phyloP scores from a whole-genome alignment of 2,888 invertebrate genomes.

The Lepidocyrtoides sp. region DNA sequence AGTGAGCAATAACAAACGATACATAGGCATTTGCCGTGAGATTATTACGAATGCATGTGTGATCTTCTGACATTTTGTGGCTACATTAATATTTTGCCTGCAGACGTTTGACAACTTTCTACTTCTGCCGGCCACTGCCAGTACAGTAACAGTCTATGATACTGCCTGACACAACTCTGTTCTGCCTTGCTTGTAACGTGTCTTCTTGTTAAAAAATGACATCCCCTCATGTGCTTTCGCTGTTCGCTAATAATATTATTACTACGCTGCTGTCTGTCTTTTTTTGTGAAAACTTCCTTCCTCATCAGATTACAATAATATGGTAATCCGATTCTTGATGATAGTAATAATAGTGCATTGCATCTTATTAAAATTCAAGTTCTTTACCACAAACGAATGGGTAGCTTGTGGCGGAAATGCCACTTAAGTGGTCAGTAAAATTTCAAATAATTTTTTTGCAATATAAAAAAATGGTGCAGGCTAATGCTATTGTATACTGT shows the following conservation, averaged over 20 bases:
- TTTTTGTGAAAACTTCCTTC: constrained; percentile 23
- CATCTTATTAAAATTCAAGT: constrained; percentile 38
- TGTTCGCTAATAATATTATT: constrained; percentile 33
- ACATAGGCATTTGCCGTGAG: no score
- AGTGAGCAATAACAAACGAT: no score
- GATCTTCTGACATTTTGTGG: constrained; percentile 60
- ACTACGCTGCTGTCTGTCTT: not conserved
- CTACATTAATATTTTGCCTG: constrained; percentile 33
- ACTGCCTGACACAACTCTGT: no score
- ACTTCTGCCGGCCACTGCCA: constrained; percentile 63
- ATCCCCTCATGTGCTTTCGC: constrained; percentile 53
- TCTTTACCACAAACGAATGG: not conserved
- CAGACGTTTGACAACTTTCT: constrained; percentile 79
- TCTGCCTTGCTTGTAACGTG: not conserved
- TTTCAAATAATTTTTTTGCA: not conserved
- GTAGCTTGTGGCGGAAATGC: not conserved
- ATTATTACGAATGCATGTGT: constrained; percentile 70
- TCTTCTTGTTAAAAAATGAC: constrained; percentile 57
- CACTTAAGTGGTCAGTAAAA: not conserved
- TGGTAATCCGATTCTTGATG: not conserved
- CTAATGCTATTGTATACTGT: no score
- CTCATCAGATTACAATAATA: not conserved
- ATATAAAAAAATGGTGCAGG: not conserved
- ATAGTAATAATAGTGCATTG: not conserved
- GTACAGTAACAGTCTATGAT: not conserved